Base-by-base conservation (phyloP, 2,888 invertebrate species). In the Apodemia hepburni region DNA sequence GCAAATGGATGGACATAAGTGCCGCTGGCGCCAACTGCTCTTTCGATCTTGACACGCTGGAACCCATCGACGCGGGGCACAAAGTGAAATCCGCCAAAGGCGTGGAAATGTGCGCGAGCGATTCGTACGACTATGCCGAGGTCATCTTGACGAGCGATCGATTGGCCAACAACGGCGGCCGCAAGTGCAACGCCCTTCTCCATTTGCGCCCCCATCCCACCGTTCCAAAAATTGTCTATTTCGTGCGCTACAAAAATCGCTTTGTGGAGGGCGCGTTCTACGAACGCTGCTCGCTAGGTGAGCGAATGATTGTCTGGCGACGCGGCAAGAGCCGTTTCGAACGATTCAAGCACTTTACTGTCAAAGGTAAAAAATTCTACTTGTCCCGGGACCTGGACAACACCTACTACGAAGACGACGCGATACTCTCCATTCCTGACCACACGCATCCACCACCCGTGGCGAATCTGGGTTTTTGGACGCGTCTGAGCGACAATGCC, bases 151-250 rank as follows among this genome's bases (percentile, higher is more conserved):
- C 58, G 58, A 58, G 27, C 58, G 58, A 58, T n/a, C 58, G 58
- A 58, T 33, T 58, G 58, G 58, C 33, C 58, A n/a, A 33, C 33
- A 58, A 58, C 33, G 33, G 33, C 27, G 58, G 58, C 58, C 27
- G 27, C 27, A 58, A 33, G 33, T 58, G 58, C 33, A 58, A 58
- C 58, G 58, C 58, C n/a, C 58, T 58, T 29, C 58, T 58, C 33
- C 33, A 58, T 33, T 29, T 58, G 58, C 29, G 12, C 27, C 27
- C 58, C 15, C 8, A 27, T 12, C 58, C 58, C 7, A 17, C 27
- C 58, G 58, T 27, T 33, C 58, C 58, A 33, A 58, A 58, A 27
- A 58, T 58, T 58, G 29, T 58, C n/a, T 58, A 58, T 58, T 58
- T 58, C 22, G 22, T 22, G 22, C 22, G 22, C 22, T 22, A 22